Evolutionary conservation across 92 coral and sea anemone species (phyloP).

Genomic region (Parazoanthus swiftii): DNA sequence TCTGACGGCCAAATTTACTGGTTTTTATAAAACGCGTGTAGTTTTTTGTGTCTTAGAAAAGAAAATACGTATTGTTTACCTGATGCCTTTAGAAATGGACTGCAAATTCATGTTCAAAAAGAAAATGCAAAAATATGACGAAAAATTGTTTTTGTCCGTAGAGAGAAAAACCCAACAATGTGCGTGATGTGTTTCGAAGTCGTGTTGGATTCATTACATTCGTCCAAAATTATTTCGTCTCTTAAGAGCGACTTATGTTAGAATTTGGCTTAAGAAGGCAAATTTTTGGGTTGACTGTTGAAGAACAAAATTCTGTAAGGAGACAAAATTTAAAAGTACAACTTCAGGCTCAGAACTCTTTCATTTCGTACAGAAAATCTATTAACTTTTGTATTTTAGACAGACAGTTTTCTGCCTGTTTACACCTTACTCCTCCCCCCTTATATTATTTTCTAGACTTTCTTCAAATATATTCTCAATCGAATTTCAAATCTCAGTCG

Average conservation of each 20-base stretch:
- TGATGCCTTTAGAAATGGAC: neutral
- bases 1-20: neutral
- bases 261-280: neutral
- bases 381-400: conserved; percentile 27
- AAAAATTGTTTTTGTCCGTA: neutral
- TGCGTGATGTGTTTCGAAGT: neutral
- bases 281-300: neutral
- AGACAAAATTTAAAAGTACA: neutral
- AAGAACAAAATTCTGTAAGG: neutral
- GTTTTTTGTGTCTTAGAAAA: neutral
- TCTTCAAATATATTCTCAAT: neutral
- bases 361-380: neutral
- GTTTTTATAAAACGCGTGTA: too few relatives aligned
- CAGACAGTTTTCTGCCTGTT: conserved; percentile 24
- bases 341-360: neutral
- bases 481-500: neutral
- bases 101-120: neutral
- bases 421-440: neutral
- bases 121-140: neutral
- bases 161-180: neutral
- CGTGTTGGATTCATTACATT: too few relatives aligned
- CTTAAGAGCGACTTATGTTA: too few relatives aligned
- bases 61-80: neutral
- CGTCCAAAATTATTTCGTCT: too few relatives aligned
- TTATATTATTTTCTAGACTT: neutral